These are phyloP conservation scores for Nephrotoma flavescens DNA, from an alignment of 2,888 invertebrate species.

Conservation along the genomic window DNA sequence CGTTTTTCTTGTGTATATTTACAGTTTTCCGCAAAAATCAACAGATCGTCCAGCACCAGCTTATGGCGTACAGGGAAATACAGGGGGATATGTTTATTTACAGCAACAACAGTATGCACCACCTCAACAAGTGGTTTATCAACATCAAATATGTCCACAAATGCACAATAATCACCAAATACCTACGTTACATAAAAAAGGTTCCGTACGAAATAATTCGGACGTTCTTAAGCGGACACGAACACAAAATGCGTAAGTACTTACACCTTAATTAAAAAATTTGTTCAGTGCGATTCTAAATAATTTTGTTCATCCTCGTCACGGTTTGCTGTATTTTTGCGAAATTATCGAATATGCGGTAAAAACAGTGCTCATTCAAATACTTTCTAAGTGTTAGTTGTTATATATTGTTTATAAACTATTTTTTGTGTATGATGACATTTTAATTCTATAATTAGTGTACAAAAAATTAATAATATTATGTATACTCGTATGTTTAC, in stretches of 20 bases:
- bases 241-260: constrained; percentile 50
- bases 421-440: constrained; percentile 1
- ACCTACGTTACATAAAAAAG: constrained; percentile 46
- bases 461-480: background rate
- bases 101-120: constrained; percentile 23
- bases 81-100: constrained; percentile 28
- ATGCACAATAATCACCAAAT: constrained; percentile 12
- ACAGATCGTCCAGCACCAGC: constrained; percentile 28
- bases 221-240: constrained; percentile 51
- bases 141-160: constrained; percentile 25
- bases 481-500: background rate
- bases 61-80: constrained; percentile 6
- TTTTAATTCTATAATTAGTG: background rate
- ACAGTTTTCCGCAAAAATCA: constrained; percentile 32
- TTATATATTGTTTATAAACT: background rate
- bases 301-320: background rate
- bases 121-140: constrained; percentile 14
- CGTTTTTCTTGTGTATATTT: constrained; percentile 12
- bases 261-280: background rate
- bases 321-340: background rate
- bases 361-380: background rate
- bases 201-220: constrained; percentile 43
- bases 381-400: background rate
- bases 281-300: constrained; percentile 8
- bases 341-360: background rate